Conservation (phyloP, 2,113 vertebrate genomes). For the Apus apus region DNA sequence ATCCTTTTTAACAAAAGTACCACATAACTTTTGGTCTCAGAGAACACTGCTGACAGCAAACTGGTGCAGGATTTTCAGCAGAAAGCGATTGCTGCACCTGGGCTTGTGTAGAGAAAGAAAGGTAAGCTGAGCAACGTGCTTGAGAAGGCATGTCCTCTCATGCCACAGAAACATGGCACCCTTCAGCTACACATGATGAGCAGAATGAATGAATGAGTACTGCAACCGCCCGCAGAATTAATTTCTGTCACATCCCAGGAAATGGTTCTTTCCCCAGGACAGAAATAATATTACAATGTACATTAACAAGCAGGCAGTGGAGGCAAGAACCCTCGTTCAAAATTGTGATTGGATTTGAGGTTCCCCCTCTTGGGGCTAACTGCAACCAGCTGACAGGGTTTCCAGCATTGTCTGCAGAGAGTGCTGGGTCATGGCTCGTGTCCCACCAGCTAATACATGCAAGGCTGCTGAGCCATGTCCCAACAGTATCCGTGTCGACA, state of each 20-base stretch:
- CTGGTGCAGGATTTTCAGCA: neutral
- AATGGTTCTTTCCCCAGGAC: slow-evolving; percentile 27
- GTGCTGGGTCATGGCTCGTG: accelerated
- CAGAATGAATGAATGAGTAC: neutral
- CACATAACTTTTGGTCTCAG: neutral
- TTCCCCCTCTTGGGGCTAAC: neutral
- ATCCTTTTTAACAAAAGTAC: neutral
- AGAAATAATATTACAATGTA: neutral
- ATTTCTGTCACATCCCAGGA: slow-evolving; percentile 4
- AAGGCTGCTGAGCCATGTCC: neutral
- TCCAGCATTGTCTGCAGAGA: neutral
- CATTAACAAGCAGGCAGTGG: neutral
- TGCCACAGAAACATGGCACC: neutral
- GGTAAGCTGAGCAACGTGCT: neutral
- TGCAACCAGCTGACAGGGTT: neutral
- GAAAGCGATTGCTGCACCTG: neutral
- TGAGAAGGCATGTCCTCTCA: neutral
- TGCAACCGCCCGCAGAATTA: neutral
- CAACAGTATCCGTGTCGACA: neutral
- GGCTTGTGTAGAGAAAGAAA: neutral
- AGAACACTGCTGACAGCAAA: neutral
- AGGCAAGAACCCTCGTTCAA: neutral
- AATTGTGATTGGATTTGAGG: neutral
- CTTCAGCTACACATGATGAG: neutral
- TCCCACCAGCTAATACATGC: neutral